Evolutionary conservation across 1,140 invertebrate genomes (phyloP).

Genomic region (Drosophila watanabei): DNA sequence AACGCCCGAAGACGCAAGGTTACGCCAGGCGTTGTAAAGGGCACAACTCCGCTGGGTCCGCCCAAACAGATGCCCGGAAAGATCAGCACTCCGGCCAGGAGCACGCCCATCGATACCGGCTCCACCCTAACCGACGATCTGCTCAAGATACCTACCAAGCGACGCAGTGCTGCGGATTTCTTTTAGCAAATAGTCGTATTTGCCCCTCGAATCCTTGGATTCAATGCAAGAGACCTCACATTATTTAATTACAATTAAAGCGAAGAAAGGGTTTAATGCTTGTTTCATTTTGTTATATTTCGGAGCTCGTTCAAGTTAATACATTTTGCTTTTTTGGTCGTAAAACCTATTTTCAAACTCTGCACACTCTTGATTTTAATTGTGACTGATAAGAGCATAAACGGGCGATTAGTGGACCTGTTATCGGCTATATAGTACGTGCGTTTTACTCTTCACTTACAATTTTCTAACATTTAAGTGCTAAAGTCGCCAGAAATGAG

Average conservation of each 20-base stretch:
- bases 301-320: neutral
- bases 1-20: constrained; percentile 75
- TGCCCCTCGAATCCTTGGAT: neutral
- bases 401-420: neutral
- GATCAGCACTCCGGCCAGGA: constrained; percentile 64
- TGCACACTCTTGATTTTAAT: neutral
- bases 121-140: constrained; percentile 91
- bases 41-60: constrained; percentile 1
- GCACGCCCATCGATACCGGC: constrained; percentile 72
- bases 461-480: neutral
- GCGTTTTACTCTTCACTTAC: neutral
- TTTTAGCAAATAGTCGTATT: constrained; percentile 49
- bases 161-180: constrained; percentile 88
- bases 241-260: neutral
- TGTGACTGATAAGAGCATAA: constrained; percentile 4
- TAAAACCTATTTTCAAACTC: neutral
- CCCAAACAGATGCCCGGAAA: constrained; percentile 38
- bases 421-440: neutral
- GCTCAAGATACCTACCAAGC: constrained; percentile 90
- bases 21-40: constrained; percentile 46
- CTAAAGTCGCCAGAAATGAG: neutral
- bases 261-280: neutral
- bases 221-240: neutral
- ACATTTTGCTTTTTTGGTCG: neutral
- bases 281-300: neutral